phyloP scores from a whole-genome alignment of 2,113 vertebrate genomes.

The Girardinichthys multiradiatus region DNA sequence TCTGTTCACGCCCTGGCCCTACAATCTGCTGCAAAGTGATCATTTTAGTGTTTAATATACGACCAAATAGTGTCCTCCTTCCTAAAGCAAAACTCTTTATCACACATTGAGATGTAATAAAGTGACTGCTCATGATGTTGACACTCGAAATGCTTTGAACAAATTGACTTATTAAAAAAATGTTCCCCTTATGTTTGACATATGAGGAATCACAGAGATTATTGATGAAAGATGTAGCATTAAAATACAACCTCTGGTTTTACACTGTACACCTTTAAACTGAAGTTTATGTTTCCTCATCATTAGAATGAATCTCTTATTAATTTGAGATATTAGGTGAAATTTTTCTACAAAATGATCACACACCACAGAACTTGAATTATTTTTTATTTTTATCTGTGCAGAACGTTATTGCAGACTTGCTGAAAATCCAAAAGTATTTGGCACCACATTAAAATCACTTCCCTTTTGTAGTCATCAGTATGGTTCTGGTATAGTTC shows the following conservation, averaged over 20 bases:
- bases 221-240: neutral
- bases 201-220: constrained; percentile 4
- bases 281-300: too few relatives aligned
- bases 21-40: constrained; percentile 27
- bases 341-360: too few relatives aligned
- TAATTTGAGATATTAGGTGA: too few relatives aligned
- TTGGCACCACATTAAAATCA: too few relatives aligned
- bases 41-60: constrained; percentile 31
- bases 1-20: constrained; percentile 11
- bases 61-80: constrained; percentile 17
- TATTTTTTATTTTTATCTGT: too few relatives aligned
- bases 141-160: constrained; percentile 12
- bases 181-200: constrained; percentile 17
- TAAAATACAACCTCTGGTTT: neutral
- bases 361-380: too few relatives aligned
- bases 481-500: too few relatives aligned
- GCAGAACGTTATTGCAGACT: too few relatives aligned
- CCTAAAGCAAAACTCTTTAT: constrained; percentile 9
- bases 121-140: constrained; percentile 27
- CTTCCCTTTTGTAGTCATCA: too few relatives aligned
- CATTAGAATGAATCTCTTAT: too few relatives aligned
- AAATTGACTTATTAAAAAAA: constrained; percentile 14
- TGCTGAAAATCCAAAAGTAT: too few relatives aligned
- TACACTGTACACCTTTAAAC: neutral
- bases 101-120: constrained; percentile 1